phyloP scores from a whole-genome alignment of 2,888 invertebrate genomes.

The Bhutanitis thaidina region DNA sequence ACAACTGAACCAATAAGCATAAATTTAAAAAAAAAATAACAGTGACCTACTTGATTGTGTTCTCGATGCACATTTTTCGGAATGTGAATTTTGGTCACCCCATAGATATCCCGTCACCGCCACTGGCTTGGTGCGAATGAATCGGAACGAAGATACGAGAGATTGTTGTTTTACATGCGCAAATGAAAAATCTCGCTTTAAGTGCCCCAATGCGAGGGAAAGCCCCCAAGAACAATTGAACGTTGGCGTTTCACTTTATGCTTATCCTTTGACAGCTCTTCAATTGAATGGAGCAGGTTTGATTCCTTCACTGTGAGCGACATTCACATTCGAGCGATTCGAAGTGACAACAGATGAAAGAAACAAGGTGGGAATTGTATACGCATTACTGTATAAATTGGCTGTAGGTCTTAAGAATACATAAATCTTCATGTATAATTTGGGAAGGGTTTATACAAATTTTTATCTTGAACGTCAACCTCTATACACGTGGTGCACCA shows the following conservation, averaged over 20 bases:
- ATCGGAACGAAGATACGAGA: slow-evolving; percentile 64
- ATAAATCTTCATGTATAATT: too few species aligned
- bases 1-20: too few species aligned
- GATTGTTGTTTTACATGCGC: slow-evolving; percentile 75
- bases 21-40: too few species aligned
- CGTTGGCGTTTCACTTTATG: slow-evolving; percentile 32
- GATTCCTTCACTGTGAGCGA: slow-evolving; percentile 33
- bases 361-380: neutral
- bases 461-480: too few species aligned
- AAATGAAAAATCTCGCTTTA: slow-evolving; percentile 52
- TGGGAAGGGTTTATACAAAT: too few species aligned
- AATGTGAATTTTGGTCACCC: slow-evolving; percentile 38
- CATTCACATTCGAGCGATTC: slow-evolving; percentile 22
- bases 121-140: slow-evolving; percentile 59
- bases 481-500: too few species aligned
- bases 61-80: neutral
- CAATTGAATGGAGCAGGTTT: slow-evolving; percentile 48
- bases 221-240: slow-evolving; percentile 44
- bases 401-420: too few species aligned
- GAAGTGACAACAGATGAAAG: slow-evolving; percentile 3
- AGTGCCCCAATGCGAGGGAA: slow-evolving; percentile 23
- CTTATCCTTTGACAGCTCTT: slow-evolving; percentile 54
- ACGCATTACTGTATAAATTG: too few species aligned
- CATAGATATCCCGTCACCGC: slow-evolving; percentile 63
- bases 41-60: too few species aligned